A percentile compares a stretch with the other conserved stretches of the same genome.
These are phyloP conservation scores for Lepidocyrtoides sp. DNA, from an alignment of 2,888 invertebrate genomes.

Conservation along the genomic window DNA sequence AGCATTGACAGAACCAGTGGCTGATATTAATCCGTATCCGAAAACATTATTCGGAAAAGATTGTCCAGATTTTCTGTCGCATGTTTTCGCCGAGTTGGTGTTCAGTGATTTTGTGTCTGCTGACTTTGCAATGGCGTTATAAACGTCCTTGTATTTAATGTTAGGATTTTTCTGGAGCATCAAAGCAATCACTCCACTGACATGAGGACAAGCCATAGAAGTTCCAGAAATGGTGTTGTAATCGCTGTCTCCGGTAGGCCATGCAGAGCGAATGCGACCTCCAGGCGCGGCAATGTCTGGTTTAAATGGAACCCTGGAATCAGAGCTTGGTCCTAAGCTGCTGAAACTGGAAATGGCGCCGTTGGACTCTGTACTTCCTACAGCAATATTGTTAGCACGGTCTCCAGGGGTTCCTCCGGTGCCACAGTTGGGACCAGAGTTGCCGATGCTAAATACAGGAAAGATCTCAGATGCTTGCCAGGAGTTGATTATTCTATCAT, in stretches of 20 bases:
- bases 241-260: slow-evolving; percentile 17
- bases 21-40: too few species aligned
- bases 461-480: not conserved
- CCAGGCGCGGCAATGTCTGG: slow-evolving; percentile 76
- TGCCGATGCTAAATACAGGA: slow-evolving; percentile 74
- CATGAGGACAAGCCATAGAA: slow-evolving; percentile 73
- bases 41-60: too few species aligned
- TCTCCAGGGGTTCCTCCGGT: slow-evolving; percentile 80
- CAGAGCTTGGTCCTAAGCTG: slow-evolving; percentile 74
- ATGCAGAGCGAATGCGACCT: slow-evolving; percentile 66
- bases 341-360: slow-evolving; percentile 73
- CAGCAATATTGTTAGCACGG: slow-evolving; percentile 62
- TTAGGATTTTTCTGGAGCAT: slow-evolving; percentile 60
- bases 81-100: too few species aligned
- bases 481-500: slow-evolving; percentile 57
- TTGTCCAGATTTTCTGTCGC: too few species aligned
- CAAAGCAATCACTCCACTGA: slow-evolving; percentile 69
- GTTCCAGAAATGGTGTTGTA: slow-evolving; percentile 63
- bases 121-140: too few species aligned
- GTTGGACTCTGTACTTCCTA: slow-evolving; percentile 74
- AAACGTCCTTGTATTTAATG: too few species aligned
- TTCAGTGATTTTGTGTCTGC: too few species aligned
- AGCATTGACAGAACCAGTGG: too few species aligned
- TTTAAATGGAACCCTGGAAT: slow-evolving; percentile 72
- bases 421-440: slow-evolving; percentile 77